Conservation (phyloP, 2,797 vertebrate species). For the Molothrus ater region DNA sequence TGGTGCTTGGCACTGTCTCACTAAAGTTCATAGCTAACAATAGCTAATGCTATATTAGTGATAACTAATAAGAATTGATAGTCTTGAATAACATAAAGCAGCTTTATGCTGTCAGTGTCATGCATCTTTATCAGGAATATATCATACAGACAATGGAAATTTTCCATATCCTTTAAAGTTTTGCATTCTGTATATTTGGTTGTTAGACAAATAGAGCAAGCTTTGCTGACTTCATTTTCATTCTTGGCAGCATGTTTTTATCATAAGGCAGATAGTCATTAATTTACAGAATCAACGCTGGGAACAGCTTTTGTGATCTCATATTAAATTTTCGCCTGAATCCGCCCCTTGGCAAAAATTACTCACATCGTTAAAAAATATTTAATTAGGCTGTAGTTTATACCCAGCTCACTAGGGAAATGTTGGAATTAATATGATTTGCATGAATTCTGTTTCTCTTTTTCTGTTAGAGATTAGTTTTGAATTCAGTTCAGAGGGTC, state of each 20-base stretch:
- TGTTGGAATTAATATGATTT: conserved; percentile 90
- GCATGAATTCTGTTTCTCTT: conserved; percentile 90
- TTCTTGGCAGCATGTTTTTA: conserved; percentile 89
- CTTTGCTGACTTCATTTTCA: conserved; percentile 87
- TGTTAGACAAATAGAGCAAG: conserved; percentile 86
- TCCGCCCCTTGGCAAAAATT: conserved; percentile 95
- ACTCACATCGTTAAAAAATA: conserved; percentile 97
- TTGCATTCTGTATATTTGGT: conserved; percentile 81
- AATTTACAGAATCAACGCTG: conserved; percentile 93
- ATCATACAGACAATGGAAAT: conserved; percentile 76
- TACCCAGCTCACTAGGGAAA: conserved; percentile 88
- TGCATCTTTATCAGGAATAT: conserved; percentile 71
- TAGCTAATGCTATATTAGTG: neutral
- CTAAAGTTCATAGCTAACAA: conserved; percentile 4
- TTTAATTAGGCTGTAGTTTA: conserved; percentile 97
- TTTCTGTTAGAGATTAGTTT: conserved; percentile 88
- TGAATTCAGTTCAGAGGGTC: conserved; percentile 90
- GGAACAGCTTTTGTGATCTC: conserved; percentile 96
- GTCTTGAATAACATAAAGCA: neutral
- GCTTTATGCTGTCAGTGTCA: conserved; percentile 60
- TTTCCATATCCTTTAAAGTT: conserved; percentile 81
- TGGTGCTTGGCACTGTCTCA: neutral
- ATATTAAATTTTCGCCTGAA: conserved; percentile 92
- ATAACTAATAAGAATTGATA: conserved; percentile 19
- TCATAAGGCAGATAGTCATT: conserved; percentile 93